These are phyloP conservation scores for Toxotes jaculatrix DNA, from an alignment of 2,113 vertebrate genomes.

Conservation along the genomic window DNA sequence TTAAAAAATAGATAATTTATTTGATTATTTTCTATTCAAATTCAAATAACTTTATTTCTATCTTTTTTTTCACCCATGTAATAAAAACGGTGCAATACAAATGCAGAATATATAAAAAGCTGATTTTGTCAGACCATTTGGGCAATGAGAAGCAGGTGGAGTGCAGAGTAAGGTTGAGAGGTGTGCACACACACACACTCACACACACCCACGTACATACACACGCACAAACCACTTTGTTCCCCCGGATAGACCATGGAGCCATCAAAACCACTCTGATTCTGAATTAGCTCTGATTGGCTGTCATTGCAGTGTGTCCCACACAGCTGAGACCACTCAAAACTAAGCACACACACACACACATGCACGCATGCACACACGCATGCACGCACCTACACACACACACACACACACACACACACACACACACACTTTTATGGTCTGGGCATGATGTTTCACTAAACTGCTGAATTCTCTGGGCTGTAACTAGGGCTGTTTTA, in stretches of 20 bases:
- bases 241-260: slow-evolving; percentile 74
- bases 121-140: slow-evolving; percentile 71
- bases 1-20: slow-evolving; percentile 13
- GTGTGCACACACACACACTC: slow-evolving; percentile 45
- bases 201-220: slow-evolving; percentile 40
- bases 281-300: slow-evolving; percentile 85
- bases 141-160: slow-evolving; percentile 82
- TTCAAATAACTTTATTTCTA: slow-evolving; percentile 35
- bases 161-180: slow-evolving; percentile 70
- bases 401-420: slow-evolving; percentile 32
- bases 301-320: slow-evolving; percentile 80
- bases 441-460: slow-evolving; percentile 78
- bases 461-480: slow-evolving; percentile 76
- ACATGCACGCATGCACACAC: slow-evolving; percentile 15
- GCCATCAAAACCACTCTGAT: slow-evolving; percentile 85
- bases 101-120: slow-evolving; percentile 68
- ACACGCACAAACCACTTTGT: slow-evolving; percentile 69
- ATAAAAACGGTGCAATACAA: slow-evolving; percentile 63
- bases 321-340: slow-evolving; percentile 85
- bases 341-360: slow-evolving; percentile 50
- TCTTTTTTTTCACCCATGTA: slow-evolving; percentile 29
- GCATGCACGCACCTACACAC: slow-evolving; percentile 9
- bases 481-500: slow-evolving; percentile 74
- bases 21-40: slow-evolving; percentile 29
- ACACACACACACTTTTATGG: slow-evolving; percentile 62